Base-by-base conservation (phyloP, 2,888 invertebrate species). In the Pyralis farinalis region DNA sequence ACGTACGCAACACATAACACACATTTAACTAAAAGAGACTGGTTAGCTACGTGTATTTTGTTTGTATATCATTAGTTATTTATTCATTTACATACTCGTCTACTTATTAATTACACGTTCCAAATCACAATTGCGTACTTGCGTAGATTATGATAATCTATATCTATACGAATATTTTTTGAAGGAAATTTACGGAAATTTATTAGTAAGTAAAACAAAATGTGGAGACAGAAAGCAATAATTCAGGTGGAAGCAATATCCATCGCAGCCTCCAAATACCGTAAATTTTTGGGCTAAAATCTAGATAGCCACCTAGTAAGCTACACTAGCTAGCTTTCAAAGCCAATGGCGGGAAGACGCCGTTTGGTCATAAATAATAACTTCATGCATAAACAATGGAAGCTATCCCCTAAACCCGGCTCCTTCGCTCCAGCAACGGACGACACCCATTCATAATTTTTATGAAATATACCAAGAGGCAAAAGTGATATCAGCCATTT, bases 381-480 rank as follows among this genome's bases (percentile, higher is more conserved):
- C 73, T 77, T 78, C 78, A 81, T 81, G 73, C 75, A 80, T 81
- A 80, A 74, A 79, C 75, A 79, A 78, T 76, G 71, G 63, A 68
- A 61, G 64, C 62, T 61, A 63, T 65, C 63, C 64, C 63, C 56
- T 63, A 64, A 53, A 62, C 61, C 53, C 42, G 47, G 49, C 56
- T 68, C 52, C 66, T 63, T 63, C 50, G 53, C 61, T 47, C 44
- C 52, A n/a, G n/a, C n/a, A 57, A 49, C 53, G 57, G 55, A 55
- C 55, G 63, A 60, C 62, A 62, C 51, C 60, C 53, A 67, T 66
- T 68, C 62, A 65, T 68, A 66, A 68, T 67, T 71, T 62, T 58
- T 55, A 58, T 59, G 52, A 61, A 70, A 63, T 58, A 61, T 54
- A 52, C 48, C 48, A 27, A 34, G 46, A 34, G 32, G 37, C 47